Conservation (phyloP, 1,140 invertebrate species). For the Euura lappo region DNA sequence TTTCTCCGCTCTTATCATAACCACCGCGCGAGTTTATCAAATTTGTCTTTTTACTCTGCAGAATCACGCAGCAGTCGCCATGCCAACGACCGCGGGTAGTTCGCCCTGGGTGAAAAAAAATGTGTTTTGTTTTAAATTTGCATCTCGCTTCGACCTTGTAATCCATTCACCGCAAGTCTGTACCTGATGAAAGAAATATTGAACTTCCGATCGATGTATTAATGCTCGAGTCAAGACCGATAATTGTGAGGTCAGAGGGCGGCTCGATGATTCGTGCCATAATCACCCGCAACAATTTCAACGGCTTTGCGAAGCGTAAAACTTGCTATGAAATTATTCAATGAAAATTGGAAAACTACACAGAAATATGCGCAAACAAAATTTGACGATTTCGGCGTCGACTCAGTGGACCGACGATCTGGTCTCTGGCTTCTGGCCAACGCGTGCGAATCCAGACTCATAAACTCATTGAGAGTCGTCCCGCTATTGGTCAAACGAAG, state of each 20-base stretch:
- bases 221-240: not conserved
- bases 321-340: too few relatives aligned
- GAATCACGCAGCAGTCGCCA: too few relatives aligned
- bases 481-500: not conserved
- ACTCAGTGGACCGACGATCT: not conserved
- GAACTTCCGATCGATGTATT: not conserved
- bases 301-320: too few relatives aligned
- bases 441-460: not conserved
- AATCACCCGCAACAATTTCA: too few relatives aligned
- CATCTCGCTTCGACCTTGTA: not conserved
- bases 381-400: too few relatives aligned
- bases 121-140: not conserved
- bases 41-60: too few relatives aligned
- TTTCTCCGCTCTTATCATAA: too few relatives aligned
- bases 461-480: not conserved
- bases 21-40: too few relatives aligned
- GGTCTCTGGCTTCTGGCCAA: not conserved
- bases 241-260: not conserved
- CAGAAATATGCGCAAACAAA: too few relatives aligned
- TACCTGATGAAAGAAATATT: not conserved
- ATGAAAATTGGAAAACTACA: too few relatives aligned
- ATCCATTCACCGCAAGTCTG: not conserved
- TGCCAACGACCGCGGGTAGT: too few relatives aligned
- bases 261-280: too few relatives aligned
- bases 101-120: not conserved